Evolutionary conservation across 2,888 invertebrate genomes (phyloP).

Genomic region (Hedychridium roseum): DNA sequence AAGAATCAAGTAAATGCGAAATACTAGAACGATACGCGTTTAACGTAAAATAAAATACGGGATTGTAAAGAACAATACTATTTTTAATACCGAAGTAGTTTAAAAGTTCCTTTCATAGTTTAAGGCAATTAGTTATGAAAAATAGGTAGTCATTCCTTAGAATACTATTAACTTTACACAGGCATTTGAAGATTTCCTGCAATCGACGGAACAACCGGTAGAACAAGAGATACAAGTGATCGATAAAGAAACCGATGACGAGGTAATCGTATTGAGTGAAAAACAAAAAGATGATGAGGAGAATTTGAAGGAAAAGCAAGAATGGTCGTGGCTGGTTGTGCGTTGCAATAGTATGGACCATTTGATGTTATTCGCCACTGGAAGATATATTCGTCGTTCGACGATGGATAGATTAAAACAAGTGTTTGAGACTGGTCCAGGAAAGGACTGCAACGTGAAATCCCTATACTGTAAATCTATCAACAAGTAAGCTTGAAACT

Average conservation of each 20-base stretch:
- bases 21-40: too few relatives aligned
- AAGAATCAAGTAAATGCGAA: too few relatives aligned
- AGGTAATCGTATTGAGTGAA: slow-evolving; percentile 16
- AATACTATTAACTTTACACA: slow-evolving; percentile 29
- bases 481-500: slow-evolving; percentile 47
- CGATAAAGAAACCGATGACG: slow-evolving; percentile 21
- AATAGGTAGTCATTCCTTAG: slow-evolving; percentile 6
- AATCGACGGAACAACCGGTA: slow-evolving; percentile 37
- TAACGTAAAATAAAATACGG: too few relatives aligned
- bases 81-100: neutral
- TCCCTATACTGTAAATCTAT: slow-evolving; percentile 60
- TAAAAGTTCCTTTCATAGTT: neutral
- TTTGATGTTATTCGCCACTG: slow-evolving; percentile 59
- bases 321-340: slow-evolving; percentile 56
- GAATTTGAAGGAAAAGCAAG: slow-evolving; percentile 31
- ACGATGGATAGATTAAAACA: slow-evolving; percentile 56
- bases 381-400: slow-evolving; percentile 49
- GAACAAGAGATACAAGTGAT: slow-evolving; percentile 18
- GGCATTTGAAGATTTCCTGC: slow-evolving; percentile 60
- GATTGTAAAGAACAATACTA: too few relatives aligned
- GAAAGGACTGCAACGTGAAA: slow-evolving; percentile 59
- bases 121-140: neutral
- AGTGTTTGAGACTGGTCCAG: slow-evolving; percentile 52
- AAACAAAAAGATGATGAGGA: slow-evolving; percentile 19
- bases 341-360: slow-evolving; percentile 57